Base-by-base conservation (phyloP, 92 coral and sea anemone genomes). In the Porites divaricata region DNA sequence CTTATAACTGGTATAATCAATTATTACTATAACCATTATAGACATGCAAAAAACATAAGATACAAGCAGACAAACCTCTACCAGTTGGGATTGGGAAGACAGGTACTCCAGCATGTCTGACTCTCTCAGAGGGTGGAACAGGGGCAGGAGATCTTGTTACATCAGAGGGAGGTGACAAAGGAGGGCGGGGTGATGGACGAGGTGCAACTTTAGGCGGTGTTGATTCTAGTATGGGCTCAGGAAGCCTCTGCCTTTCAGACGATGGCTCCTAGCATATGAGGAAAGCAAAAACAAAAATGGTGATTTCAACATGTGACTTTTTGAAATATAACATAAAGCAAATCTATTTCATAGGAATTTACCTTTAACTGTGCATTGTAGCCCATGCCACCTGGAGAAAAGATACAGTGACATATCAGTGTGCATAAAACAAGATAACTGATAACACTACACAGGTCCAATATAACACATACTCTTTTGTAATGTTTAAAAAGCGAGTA, bases 351-450 rank as follows among this genome's bases (percentile, higher is more conserved):
- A 26, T 1, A 26, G 35, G 1, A 17, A 63, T 17, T 74, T 79
- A 79, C 83, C 83, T 52, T 79, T 50, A 74, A 51, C 23, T 50
- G 74, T 51, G 24, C 3, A 17, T 51, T 74, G 51, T 28, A 66
- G 25, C 17, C 57, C 66, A 63, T 1, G 16, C 58, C 63, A 1
- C 21, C 49, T 52, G 9, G 8, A 65, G n/a, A 26, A 72, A 3
- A 28, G 41, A 24, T 26, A 5, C 48, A 70, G 17, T 21, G 13
- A 21, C 5, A 66, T 35, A 35, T 35, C 45, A 35, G 45, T 35
- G 45, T 35, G 45, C 45, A 35, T 54, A 54, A n/a, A n/a, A 35
- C 45, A 35, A 35, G 45, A 35, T 35, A 35, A 35, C 45, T 35
- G 45, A 35, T 35, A 4, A 35, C 45, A 35, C 45, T 6, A 35